Percentiles rank a stretch among this genome's conserved stretches.
Evolutionary conservation across 2,113 vertebrate genomes (phyloP).

Genomic region (Copsychus sechellarum): DNA sequence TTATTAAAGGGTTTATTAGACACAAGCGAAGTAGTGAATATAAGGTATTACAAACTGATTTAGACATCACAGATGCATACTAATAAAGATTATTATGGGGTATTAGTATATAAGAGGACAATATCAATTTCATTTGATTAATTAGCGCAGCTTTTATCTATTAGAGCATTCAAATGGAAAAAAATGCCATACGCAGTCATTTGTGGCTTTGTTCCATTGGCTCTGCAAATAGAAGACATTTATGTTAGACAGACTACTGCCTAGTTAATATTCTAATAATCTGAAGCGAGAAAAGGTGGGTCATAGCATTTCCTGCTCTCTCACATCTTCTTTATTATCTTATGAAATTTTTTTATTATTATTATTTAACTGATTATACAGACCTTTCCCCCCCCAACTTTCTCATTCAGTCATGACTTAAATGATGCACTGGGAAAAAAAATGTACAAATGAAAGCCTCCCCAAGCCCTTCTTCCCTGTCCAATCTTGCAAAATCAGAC

Average conservation of each 20-base stretch:
- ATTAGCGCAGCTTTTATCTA: neutral
- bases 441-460: neutral
- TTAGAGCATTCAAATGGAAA: slow-evolving; percentile 26
- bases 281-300: neutral
- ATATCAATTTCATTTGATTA: neutral
- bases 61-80: neutral
- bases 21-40: neutral
- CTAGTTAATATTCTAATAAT: neutral
- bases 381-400: neutral
- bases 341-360: neutral
- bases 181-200: slow-evolving; percentile 91
- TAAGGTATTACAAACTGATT: neutral
- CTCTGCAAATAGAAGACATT: slow-evolving; percentile 83
- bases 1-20: neutral
- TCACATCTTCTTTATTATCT: neutral
- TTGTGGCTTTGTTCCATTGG: slow-evolving; percentile 72
- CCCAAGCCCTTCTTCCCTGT: neutral
- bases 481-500: neutral
- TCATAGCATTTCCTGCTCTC: neutral
- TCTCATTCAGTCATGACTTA: neutral
- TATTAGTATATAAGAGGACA: neutral
- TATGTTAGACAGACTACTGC: slow-evolving; percentile 61
- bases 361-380: neutral
- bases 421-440: neutral
- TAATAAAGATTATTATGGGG: neutral